Conservation (phyloP, 2,888 invertebrate species). For the Pristionchus fissidentatus region DNA sequence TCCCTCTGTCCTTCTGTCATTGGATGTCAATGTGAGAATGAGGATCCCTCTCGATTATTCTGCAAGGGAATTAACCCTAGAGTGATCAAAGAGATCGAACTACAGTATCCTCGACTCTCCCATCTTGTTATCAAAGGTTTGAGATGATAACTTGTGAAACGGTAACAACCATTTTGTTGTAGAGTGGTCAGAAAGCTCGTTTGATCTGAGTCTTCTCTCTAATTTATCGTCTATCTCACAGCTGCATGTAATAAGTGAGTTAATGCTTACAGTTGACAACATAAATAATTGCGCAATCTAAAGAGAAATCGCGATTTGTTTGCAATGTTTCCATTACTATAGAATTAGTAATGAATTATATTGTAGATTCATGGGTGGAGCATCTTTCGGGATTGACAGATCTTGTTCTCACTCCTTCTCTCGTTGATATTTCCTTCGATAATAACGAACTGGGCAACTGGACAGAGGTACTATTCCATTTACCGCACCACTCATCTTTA, state of each 20-base stretch:
- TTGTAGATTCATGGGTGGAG: conserved; percentile 13
- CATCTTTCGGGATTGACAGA: background rate
- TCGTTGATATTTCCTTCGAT: conserved; percentile 3
- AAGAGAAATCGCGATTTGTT: too few relatives aligned
- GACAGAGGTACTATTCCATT: conserved; percentile 46
- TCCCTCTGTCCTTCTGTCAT: conserved; percentile 41
- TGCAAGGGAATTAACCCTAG: background rate
- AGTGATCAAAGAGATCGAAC: background rate
- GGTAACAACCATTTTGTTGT: background rate
- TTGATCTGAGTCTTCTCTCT: background rate
- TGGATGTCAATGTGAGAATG: conserved; percentile 30
- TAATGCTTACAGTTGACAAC: too few relatives aligned
- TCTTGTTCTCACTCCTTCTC: background rate
- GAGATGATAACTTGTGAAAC: background rate
- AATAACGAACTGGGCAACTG: conserved; percentile 23
- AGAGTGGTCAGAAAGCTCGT: conserved; percentile 23
- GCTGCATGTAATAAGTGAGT: conserved; percentile 11
- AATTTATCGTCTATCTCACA: background rate
- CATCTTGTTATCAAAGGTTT: conserved; percentile 3
- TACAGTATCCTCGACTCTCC: conserved; percentile 16
- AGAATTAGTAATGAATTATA: background rate
- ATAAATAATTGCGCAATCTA: too few relatives aligned
- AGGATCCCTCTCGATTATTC: background rate
- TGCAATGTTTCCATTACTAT: background rate
- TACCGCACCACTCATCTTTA: too few relatives aligned